A percentile compares a stretch with the other conserved stretches of the same genome.
phyloP scores from a whole-genome alignment of 2,797 vertebrate genomes.

The Psittacula derbiana region DNA sequence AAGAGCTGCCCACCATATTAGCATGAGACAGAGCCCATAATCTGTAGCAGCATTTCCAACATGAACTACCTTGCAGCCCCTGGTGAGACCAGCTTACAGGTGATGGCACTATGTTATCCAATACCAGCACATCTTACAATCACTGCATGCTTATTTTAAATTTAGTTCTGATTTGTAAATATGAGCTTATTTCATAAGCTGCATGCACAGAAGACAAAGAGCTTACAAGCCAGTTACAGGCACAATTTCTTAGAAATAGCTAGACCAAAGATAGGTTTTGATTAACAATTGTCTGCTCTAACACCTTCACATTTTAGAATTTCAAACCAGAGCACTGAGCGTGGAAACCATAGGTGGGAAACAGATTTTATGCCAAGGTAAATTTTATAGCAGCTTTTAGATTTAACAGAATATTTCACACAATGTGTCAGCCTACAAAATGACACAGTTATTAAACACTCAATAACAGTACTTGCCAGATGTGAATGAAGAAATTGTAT shows the following conservation, averaged over 20 bases:
- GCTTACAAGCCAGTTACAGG: neutral
- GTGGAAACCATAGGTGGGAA: neutral
- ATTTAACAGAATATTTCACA: neutral
- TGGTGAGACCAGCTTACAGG: neutral
- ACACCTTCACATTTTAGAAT: neutral
- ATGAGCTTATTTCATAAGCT: neutral
- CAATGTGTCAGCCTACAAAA: neutral
- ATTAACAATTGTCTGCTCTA: neutral
- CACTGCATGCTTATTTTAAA: neutral
- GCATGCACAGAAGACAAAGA: neutral
- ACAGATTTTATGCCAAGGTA: neutral
- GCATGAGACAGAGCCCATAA: neutral
- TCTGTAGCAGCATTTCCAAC: neutral
- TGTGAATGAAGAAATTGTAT: neutral
- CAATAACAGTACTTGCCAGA: neutral
- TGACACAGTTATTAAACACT: constrained; percentile 6
- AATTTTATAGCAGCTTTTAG: neutral
- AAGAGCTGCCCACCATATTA: neutral
- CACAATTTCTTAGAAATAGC: neutral
- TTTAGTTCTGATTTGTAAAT: neutral
- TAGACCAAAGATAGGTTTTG: neutral
- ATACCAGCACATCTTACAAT: neutral
- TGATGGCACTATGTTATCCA: neutral
- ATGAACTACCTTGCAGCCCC: neutral
- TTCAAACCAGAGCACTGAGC: neutral